Evolutionary conservation across 2,113 vertebrate species (phyloP), one percentile per base, ranked within the genome.

Genomic region (Tupaia tana): DNA sequence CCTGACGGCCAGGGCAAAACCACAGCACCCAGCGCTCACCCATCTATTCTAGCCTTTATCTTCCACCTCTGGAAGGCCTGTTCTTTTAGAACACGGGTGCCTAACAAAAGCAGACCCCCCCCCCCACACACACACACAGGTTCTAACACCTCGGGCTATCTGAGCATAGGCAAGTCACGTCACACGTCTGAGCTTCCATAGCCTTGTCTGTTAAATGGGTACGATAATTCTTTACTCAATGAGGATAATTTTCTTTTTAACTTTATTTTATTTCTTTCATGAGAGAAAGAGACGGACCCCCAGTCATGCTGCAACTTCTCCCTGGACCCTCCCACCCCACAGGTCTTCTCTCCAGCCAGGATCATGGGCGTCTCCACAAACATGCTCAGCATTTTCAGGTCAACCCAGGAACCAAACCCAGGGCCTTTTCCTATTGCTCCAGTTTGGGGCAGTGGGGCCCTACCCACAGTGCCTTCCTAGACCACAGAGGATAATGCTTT

Each of bases 1-100:
- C 61, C 43, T 54, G 25, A 59, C 13, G 29, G 77, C 66, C 74
- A 19, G 59, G 34, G 54, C 63, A 73, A 89, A 95, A 70, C 4
- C 54, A 15, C 9, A 52, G 56, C 27, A 74, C 69, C 67, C 12
- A 7, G 22, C 4, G 11, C 67, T 34, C 2, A 61, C 67, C 7
- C 54, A 16, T 75, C 29, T 79, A n/a, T 71, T 78, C 25, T 31
- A 80, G 80, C 61, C 83, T 56, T 79, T n/a, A 81, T 54, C 58
- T 93, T 22, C 71, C 61, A 31, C 71, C 75, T 82, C 86, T 91
- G 14, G 25, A 80, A 94, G 78, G 25, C 19, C 74, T 90, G 10
- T 88, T 34, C 85, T 70, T 82, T 71, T 82, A 52, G 25, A 77
- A 71, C 52, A 56, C 2, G 71, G 70, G 71, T 86, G 59, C 77